Evolutionary conservation across 2,888 invertebrate species (phyloP).

Genomic region (Spilosoma lubricipeda): DNA sequence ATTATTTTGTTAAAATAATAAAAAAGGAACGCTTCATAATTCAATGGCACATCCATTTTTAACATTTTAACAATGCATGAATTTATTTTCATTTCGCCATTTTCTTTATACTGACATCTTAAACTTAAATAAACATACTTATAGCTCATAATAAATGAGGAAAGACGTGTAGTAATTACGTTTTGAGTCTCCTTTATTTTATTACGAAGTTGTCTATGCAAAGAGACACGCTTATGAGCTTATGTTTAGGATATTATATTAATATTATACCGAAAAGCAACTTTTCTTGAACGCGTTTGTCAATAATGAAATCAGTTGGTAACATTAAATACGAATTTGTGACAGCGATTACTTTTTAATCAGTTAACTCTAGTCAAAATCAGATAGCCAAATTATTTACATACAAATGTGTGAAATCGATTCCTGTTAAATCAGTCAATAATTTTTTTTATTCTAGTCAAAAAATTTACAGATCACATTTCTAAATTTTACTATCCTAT

Average conservation of each 20-base stretch:
- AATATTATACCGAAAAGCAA: neutral
- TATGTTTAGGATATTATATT: conserved; percentile 25
- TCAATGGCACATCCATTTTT: conserved; percentile 27
- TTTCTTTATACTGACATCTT: conserved; percentile 20
- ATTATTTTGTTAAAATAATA: conserved; percentile 20
- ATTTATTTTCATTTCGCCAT: conserved; percentile 32
- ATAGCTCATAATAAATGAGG: conserved; percentile 25
- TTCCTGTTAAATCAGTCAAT: too few species aligned
- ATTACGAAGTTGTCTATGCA: conserved; percentile 14
- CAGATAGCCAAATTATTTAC: too few species aligned
- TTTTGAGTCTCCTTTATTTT: conserved; percentile 25
- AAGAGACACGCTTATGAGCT: conserved; percentile 20
- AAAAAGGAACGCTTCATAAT: conserved; percentile 19
- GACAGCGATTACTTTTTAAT: too few species aligned
- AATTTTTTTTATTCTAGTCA: too few species aligned
- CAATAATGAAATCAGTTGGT: neutral
- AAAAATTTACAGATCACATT: neutral
- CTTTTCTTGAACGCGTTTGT: neutral
- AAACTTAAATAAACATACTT: conserved; percentile 14
- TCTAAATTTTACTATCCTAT: neutral
- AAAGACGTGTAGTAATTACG: conserved; percentile 27
- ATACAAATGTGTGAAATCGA: too few species aligned
- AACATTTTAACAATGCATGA: conserved; percentile 17
- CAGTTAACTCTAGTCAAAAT: too few species aligned
- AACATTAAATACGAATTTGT: too few species aligned